These are phyloP conservation scores for Diadegma fenestrale DNA, from an alignment of 2,888 invertebrate genomes.

Conservation along the genomic window DNA sequence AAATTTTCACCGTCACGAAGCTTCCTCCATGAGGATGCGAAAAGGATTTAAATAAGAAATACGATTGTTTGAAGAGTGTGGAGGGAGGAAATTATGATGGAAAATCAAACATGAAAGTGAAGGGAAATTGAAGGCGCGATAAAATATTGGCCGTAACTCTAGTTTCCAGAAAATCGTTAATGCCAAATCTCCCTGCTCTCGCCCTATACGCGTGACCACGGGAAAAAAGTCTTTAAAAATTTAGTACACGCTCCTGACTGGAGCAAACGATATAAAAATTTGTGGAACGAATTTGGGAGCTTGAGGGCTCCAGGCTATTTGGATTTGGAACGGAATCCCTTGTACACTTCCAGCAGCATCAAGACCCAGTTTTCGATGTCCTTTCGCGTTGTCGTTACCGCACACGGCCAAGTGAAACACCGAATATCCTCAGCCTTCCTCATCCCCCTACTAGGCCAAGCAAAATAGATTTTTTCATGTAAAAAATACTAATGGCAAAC, in stretches of 20 bases:
- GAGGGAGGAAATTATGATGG: not conserved
- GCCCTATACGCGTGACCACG: not conserved
- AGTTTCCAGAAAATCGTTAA: not conserved
- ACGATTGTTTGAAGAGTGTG: not conserved
- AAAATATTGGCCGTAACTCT: not conserved
- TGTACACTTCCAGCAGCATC: constrained; percentile 4
- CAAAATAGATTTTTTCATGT: no score
- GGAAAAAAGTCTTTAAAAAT: constrained; percentile 6
- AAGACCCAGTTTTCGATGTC: constrained; percentile 37
- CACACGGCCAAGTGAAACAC: constrained; percentile 34
- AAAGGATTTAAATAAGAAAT: constrained; percentile 9
- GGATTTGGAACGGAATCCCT: constrained; percentile 27
- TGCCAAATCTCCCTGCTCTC: not conserved
- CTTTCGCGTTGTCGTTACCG: constrained; percentile 46
- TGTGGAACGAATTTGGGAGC: constrained; percentile 19
- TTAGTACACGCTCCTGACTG: not conserved
- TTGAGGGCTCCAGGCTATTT: not conserved
- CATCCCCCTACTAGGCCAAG: no score
- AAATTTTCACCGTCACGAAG: no score
- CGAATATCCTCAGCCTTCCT: constrained; percentile 31
- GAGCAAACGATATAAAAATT: constrained; percentile 25
- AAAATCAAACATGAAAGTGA: not conserved
- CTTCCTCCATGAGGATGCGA: no score
- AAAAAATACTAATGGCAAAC: no score
- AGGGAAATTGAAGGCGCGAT: not conserved